These are phyloP conservation scores for Synodontis membranacea DNA, from an alignment of 2,113 vertebrate species.

Conservation along the genomic window DNA sequence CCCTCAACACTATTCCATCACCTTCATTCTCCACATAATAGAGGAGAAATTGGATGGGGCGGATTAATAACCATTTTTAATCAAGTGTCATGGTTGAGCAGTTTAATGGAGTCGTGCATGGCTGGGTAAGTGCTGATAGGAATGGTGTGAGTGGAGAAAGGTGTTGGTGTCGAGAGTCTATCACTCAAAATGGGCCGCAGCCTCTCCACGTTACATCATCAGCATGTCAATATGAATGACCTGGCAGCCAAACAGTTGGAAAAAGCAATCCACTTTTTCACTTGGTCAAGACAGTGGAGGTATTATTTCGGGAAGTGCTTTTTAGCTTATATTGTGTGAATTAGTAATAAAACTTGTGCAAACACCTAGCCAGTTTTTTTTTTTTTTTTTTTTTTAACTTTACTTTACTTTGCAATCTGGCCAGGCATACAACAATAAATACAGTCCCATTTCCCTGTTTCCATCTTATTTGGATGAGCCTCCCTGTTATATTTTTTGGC, in stretches of 20 bases:
- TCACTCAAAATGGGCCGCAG: constrained; percentile 42
- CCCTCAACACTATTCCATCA: constrained; percentile 26
- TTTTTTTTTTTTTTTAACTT: too few species aligned
- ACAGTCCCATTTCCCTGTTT: background rate
- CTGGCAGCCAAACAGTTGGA: constrained; percentile 35
- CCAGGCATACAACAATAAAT: background rate
- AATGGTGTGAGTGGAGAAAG: constrained; percentile 8
- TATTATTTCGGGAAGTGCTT: constrained; percentile 32
- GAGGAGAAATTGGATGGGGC: background rate
- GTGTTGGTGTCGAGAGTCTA: constrained; percentile 50
- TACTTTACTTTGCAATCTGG: background rate
- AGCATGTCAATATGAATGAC: constrained; percentile 42
- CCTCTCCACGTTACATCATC: constrained; percentile 50
- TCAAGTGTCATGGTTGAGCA: constrained; percentile 53
- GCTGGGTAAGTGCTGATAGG: constrained; percentile 45
- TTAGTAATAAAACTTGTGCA: background rate
- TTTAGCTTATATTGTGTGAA: background rate
- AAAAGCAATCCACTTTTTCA: constrained; percentile 34
- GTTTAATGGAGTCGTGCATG: constrained; percentile 51
- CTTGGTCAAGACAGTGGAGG: background rate
- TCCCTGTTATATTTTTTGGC: background rate
- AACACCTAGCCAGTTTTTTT: background rate
- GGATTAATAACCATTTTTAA: constrained; percentile 52
- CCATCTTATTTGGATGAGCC: background rate
- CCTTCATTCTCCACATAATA: background rate